These are phyloP conservation scores for Callyntrura sp. DNA, from an alignment of 2,888 invertebrate genomes.

Conservation along the genomic window DNA sequence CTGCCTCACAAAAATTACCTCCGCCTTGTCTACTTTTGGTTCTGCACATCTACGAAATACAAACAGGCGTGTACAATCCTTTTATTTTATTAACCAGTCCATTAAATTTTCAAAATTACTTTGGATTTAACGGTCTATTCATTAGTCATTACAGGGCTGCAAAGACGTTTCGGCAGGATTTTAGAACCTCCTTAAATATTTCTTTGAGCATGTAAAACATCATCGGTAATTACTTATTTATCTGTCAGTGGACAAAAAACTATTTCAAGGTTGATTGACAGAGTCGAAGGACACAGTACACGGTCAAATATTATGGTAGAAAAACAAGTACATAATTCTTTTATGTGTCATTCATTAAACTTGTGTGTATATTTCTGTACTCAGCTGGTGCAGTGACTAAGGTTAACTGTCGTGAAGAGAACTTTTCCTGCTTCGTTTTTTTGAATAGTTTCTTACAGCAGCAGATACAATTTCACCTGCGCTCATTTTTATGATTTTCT, in stretches of 20 bases:
- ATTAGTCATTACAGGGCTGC: no score
- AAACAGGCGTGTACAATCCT: background rate
- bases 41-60: no score
- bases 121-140: background rate
- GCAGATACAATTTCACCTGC: background rate
- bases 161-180: no score
- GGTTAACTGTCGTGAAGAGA: background rate
- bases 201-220: no score
- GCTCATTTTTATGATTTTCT: background rate
- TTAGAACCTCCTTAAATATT: no score
- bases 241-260: no score
- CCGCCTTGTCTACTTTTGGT: background rate
- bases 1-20: background rate
- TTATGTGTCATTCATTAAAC: constrained; percentile 1
- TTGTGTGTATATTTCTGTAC: background rate
- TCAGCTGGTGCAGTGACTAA: background rate
- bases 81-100: background rate
- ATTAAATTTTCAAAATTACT: constrained; percentile 4
- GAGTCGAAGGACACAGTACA: background rate
- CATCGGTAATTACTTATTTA: no score
- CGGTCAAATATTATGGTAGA: background rate
- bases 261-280: no score
- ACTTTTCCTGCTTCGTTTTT: background rate
- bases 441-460: background rate
- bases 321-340: constrained; percentile 25